Base-by-base conservation (phyloP, 2,888 invertebrate genomes). In the Spodoptera littoralis region DNA sequence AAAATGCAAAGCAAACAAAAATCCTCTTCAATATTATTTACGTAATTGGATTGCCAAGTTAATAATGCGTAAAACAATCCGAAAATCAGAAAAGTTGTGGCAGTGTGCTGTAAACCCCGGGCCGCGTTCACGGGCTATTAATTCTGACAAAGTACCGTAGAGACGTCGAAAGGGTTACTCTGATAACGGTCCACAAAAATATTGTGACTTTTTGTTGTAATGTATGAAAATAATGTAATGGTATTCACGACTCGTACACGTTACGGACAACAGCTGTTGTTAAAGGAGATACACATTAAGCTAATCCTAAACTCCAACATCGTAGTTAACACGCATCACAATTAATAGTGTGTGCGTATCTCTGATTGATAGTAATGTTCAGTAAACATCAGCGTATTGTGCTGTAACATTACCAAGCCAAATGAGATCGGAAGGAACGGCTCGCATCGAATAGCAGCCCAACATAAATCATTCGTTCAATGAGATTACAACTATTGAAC, bases 21-120 rank as follows among this genome's bases (percentile, higher is more conserved):
- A 80, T 84, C 82, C 82, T 85, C 85, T 84, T 88, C 85, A 85
- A 88, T 87, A 83, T 89, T 87, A 89, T 90, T 90, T 89, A 87
- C 87, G 88, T 93, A 93, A 94, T 94, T 94, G 92, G 77, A 91
- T 92, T 92, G 94, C 87, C 87, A 86, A 90, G 88, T 92, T 93
- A 94, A 94, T 92, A 92, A 93, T 90, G 92, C 93, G 93, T 92
- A 89, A 93, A 93, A 94, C 93, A 93, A 93, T 93, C 90, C 87
- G 84, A 87, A 90, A 91, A 90, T 90, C 90, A 88, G 91, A 90
- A 92, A 92, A 93, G 86, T 88, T 84, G 85, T 79, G 78, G 83
- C 86, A 81, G 81, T 79, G 79, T 80, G 78, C 84, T 79, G 87
- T 82, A 85, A 83, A 79, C 80, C 83, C 87, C 84, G 84, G 77